Evolutionary conservation across 2,113 vertebrate species (phyloP).

Genomic region (Octodon degus): DNA sequence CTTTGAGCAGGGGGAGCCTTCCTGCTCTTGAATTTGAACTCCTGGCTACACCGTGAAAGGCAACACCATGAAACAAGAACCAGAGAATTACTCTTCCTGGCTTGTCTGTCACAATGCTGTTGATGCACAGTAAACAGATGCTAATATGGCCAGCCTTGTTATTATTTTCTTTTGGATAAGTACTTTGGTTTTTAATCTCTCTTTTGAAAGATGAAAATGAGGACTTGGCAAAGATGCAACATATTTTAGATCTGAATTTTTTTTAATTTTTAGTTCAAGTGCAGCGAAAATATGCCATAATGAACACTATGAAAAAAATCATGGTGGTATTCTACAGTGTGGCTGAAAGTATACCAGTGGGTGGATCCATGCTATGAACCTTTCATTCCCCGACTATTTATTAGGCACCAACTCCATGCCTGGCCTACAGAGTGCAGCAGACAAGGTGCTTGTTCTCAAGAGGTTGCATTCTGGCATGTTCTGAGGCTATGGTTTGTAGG

Average conservation of each 20-base stretch:
- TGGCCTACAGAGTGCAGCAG: not conserved
- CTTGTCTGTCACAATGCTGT: not conserved
- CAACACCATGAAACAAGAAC: not conserved
- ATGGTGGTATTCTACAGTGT: not conserved
- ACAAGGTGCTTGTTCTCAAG: not conserved
- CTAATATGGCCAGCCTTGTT: not conserved
- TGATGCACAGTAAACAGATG: not conserved
- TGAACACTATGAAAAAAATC: not conserved
- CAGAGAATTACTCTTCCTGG: not conserved
- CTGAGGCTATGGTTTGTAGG: not conserved
- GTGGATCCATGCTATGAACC: not conserved
- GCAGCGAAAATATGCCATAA: not conserved
- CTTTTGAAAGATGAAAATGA: constrained; percentile 65
- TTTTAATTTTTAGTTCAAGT: constrained; percentile 38
- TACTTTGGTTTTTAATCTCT: constrained; percentile 60
- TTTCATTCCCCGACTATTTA: not conserved
- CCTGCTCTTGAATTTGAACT: not conserved
- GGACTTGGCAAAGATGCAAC: constrained; percentile 47
- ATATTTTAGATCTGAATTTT: constrained; percentile 19
- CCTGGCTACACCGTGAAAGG: not conserved
- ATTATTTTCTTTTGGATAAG: constrained; percentile 27
- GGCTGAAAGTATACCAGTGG: not conserved
- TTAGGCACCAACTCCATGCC: not conserved
- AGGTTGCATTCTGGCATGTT: not conserved
- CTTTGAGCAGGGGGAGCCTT: not conserved